These are phyloP conservation scores for Perodicticus potto DNA, from an alignment of 2,797 vertebrate species.

Conservation along the genomic window DNA sequence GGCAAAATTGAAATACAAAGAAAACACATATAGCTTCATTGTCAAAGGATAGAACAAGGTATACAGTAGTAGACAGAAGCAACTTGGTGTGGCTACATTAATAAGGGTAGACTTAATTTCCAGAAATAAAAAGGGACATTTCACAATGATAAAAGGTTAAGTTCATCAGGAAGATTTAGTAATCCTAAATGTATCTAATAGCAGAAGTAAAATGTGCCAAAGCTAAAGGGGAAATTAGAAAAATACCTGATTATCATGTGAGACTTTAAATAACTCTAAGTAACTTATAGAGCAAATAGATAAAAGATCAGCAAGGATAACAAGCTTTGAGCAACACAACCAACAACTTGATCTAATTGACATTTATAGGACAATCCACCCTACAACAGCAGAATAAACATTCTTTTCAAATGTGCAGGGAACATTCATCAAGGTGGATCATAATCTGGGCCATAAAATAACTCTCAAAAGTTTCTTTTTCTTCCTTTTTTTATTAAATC, in stretches of 20 bases:
- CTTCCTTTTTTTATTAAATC: too few species aligned
- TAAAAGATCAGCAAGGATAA: conserved; percentile 3
- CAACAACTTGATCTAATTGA: background rate
- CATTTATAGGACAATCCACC: background rate
- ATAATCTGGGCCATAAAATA: background rate
- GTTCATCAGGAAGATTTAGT: background rate
- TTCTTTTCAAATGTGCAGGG: background rate
- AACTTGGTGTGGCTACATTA: background rate
- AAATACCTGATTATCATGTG: background rate
- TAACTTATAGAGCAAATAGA: conserved; percentile 30
- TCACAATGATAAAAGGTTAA: background rate
- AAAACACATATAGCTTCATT: background rate
- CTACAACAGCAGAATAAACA: background rate
- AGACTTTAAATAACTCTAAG: conserved; percentile 42
- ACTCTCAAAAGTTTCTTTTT: background rate
- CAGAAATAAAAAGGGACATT: background rate
- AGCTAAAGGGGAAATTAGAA: background rate
- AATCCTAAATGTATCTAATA: conserved; percentile 32
- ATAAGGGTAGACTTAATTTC: conserved; percentile 13
- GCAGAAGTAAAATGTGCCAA: background rate
- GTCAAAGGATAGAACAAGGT: background rate
- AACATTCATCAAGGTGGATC: background rate
- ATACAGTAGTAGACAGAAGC: background rate
- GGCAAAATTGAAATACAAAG: background rate
- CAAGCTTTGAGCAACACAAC: background rate